Conservation (phyloP, 2,797 vertebrate genomes). For the Hybognathus amarus region DNA sequence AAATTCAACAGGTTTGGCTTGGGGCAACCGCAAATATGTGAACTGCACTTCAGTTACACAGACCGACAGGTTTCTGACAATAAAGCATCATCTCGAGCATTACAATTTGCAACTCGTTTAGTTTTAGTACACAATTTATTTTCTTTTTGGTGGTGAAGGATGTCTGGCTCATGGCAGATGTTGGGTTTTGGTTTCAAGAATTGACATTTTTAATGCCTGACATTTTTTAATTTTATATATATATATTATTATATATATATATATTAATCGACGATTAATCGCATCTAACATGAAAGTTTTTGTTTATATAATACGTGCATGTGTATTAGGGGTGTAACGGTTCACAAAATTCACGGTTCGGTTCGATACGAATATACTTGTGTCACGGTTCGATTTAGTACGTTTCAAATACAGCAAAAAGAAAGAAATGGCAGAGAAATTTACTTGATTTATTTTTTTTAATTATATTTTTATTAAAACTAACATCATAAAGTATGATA, state of each 20-base stretch:
- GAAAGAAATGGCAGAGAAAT: too few species aligned
- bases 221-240: not conserved
- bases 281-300: too few species aligned
- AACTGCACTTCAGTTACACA: slow-evolving; percentile 49
- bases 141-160: not conserved
- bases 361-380: too few species aligned
- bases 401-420: too few species aligned
- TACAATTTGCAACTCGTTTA: slow-evolving; percentile 20
- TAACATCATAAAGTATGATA: too few species aligned
- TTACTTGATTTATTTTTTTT: too few species aligned
- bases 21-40: slow-evolving; percentile 59
- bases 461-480: too few species aligned
- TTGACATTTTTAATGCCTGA: not conserved
- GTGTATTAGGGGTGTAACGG: too few species aligned
- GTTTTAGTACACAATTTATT: not conserved
- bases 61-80: slow-evolving; percentile 46
- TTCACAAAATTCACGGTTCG: too few species aligned
- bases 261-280: too few species aligned
- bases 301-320: too few species aligned
- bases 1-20: slow-evolving; percentile 70
- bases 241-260: not conserved
- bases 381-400: too few species aligned
- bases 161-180: slow-evolving; percentile 8
- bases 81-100: slow-evolving; percentile 20
- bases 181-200: not conserved